Evolutionary conservation across 2,113 vertebrate species (phyloP).

Genomic region (Vicugna pacos): DNA sequence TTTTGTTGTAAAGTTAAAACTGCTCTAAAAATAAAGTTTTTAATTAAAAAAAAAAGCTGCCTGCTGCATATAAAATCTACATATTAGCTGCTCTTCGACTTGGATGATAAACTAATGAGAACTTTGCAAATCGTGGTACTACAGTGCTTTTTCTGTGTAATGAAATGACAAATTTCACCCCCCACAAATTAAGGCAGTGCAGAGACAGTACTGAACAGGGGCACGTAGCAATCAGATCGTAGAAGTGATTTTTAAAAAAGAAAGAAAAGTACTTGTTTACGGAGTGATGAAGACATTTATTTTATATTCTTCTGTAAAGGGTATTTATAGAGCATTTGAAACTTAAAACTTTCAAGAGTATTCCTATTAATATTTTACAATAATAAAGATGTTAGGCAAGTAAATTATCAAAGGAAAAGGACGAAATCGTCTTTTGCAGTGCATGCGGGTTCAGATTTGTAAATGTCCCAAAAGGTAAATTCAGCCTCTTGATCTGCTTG

Average conservation of each 20-base stretch:
- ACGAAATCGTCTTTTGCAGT: background rate
- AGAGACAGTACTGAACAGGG: background rate
- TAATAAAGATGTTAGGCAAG: background rate
- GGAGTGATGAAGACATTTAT: background rate
- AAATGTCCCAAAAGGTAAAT: background rate
- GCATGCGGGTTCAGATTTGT: background rate
- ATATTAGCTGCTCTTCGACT: background rate
- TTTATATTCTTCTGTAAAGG: background rate
- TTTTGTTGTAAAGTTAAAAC: background rate
- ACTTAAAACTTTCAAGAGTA: background rate
- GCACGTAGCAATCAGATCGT: background rate
- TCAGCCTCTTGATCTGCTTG: background rate
- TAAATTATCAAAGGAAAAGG: background rate
- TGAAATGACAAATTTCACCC: background rate
- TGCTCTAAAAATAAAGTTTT: background rate
- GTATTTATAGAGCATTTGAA: background rate
- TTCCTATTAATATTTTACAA: constrained; percentile 33
- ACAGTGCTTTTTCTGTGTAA: background rate
- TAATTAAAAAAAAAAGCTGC: background rate
- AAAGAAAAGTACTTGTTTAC: background rate
- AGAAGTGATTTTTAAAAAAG: background rate
- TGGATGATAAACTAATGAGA: background rate
- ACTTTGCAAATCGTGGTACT: background rate
- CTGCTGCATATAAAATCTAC: background rate
- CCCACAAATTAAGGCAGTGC: background rate